Percentiles rank a stretch among this genome's conserved stretches.
phyloP scores from a whole-genome alignment of 2,797 vertebrate genomes.

The Hydrophis major region DNA sequence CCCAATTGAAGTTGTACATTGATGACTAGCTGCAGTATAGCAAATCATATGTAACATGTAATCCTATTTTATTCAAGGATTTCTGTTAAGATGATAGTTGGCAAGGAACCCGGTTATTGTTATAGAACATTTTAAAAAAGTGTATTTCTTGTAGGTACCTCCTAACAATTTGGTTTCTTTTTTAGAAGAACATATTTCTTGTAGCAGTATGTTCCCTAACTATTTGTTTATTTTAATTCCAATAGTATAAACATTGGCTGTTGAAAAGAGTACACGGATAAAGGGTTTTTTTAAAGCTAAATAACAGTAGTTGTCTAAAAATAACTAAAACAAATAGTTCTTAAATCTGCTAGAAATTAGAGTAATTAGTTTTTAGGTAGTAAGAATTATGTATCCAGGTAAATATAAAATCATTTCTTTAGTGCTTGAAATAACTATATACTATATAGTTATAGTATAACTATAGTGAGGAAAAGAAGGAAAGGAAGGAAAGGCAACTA shows the following conservation, averaged over 20 bases:
- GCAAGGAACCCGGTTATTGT: background rate
- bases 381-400: background rate
- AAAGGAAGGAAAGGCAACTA: no score
- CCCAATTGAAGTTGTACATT: background rate
- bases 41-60: background rate
- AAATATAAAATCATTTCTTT: background rate
- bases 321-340: background rate
- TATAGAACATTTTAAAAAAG: background rate
- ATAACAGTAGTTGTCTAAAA: background rate
- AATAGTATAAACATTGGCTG: background rate
- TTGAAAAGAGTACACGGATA: background rate
- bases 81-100: background rate
- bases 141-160: background rate
- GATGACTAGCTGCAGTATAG: background rate
- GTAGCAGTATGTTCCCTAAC: background rate
- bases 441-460: background rate
- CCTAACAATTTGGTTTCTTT: background rate
- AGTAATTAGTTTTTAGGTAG: background rate
- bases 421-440: background rate
- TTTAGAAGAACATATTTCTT: background rate
- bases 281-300: background rate
- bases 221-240: background rate
- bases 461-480: background rate
- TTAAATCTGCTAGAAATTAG: background rate
- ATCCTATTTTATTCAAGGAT: background rate